Evolutionary conservation across 2,113 vertebrate genomes (phyloP).

Genomic region (Oreocharis arfaki): DNA sequence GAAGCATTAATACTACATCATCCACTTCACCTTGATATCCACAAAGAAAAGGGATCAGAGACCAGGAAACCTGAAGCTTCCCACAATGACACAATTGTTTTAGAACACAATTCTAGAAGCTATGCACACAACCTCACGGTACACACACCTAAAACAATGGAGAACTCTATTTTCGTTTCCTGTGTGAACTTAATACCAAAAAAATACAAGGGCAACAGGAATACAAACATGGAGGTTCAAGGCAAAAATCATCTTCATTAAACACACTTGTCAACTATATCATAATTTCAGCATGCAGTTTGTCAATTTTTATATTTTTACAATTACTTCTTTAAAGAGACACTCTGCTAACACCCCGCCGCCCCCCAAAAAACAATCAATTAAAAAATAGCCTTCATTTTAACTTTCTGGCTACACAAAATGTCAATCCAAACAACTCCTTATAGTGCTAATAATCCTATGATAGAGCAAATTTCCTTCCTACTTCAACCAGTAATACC

Average conservation of each 20-base stretch:
- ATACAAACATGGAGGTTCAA: not conserved
- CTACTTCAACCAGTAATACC: not conserved
- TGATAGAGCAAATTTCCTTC: not conserved
- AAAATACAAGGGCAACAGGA: not conserved
- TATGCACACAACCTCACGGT: not conserved
- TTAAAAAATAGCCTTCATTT: not conserved
- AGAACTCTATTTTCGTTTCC: not conserved
- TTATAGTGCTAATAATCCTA: not conserved
- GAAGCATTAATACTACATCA: not conserved
- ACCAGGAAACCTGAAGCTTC: not conserved
- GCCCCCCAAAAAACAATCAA: no score
- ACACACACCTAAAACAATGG: not conserved
- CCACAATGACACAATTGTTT: not conserved
- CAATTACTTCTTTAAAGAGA: not conserved
- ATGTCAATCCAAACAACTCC: not conserved
- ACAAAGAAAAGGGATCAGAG: not conserved
- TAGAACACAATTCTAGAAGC: not conserved
- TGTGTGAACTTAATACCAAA: not conserved
- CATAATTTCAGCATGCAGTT: not conserved
- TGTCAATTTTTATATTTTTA: not conserved
- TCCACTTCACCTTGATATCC: not conserved
- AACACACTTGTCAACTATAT: not conserved
- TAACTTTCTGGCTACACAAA: not conserved
- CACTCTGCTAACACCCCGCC: accelerated
- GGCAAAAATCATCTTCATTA: not conserved